Conservation (phyloP, 2,797 vertebrate genomes). For the Hapalemur alaotrensis region DNA sequence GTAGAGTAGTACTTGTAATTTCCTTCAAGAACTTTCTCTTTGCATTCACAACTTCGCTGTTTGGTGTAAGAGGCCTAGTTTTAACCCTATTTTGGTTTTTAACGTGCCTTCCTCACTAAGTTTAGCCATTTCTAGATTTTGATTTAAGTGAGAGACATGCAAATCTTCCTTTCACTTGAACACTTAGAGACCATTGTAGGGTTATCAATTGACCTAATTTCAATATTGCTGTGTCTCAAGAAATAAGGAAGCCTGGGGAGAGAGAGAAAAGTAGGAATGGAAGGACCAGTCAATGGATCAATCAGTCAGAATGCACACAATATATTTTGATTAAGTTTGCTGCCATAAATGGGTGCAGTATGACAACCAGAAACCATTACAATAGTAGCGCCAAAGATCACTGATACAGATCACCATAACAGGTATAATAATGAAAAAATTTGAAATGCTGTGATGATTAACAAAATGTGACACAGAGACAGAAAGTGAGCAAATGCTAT, state of each 20-base stretch:
- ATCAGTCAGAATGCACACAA: neutral
- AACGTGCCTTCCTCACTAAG: neutral
- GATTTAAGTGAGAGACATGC: neutral
- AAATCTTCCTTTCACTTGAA: neutral
- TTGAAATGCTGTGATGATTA: neutral
- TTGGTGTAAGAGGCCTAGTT: neutral
- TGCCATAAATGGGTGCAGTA: neutral
- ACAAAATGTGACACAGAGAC: neutral
- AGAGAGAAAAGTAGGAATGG: neutral
- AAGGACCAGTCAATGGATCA: neutral
- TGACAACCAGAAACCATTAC: neutral
- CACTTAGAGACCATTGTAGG: neutral
- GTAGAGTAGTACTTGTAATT: neutral
- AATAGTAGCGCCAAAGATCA: neutral
- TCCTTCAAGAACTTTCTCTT: neutral
- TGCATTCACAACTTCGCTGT: neutral
- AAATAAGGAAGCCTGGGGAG: neutral
- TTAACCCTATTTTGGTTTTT: neutral
- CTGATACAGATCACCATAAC: neutral
- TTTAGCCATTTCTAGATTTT: neutral
- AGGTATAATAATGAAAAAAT: neutral
- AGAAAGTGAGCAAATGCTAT: neutral
- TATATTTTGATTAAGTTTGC: neutral
- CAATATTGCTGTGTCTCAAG: neutral
- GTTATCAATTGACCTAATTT: neutral